Base-by-base conservation (phyloP, 2,797 vertebrate species). In the Eulemur coronatus region DNA sequence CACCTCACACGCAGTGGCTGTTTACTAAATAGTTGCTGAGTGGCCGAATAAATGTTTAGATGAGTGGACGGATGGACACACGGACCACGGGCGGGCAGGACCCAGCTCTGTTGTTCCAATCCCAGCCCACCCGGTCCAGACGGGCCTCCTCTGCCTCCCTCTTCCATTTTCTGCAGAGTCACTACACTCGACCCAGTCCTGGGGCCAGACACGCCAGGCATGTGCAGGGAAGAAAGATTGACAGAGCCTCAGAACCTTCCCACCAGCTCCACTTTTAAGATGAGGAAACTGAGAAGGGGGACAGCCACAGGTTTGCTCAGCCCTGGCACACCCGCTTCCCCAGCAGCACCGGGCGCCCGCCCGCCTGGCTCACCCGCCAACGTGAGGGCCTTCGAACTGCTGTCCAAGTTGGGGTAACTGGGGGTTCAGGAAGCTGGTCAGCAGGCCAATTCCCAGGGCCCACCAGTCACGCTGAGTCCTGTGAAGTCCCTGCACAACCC, bases 151-250 rank as follows among this genome's bases (percentile, higher is more conserved):
- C 10, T 5, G 35, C 33, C 41, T 38, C 5, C 2, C 1, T 26
- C 63, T 57, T 59, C 52, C 67, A 28, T 41, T 95, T 46, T 85
- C 69, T 81, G 95, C 88, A 28, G 7, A 90, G 59, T 90, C 96
- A 88, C 55, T 10, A 75, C 41, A 80, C 67, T 63, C 46, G 12
- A 28, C 33, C 38, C 41, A 0, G 41, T 2, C 43, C 2, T 2
- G 55, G 22, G 48, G 30, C n/a, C 14, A n/a, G 41, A 9, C 7
- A 1, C 35, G 78, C 82, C 35, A 20, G 57, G 69, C 48, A 33
- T 48, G 59, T 33, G 46, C 52, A 92, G 46, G n/a, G 57, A 48
- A 76, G 65, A 67, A 24, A 86, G 87, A 20, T 1, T 0, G 11
- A 35, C 52, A 67, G 82, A 43, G 4, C 57, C 86, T 41, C n/a